These are phyloP conservation scores for Melanocharis versteri DNA, from an alignment of 2,113 vertebrate genomes.

Conservation along the genomic window DNA sequence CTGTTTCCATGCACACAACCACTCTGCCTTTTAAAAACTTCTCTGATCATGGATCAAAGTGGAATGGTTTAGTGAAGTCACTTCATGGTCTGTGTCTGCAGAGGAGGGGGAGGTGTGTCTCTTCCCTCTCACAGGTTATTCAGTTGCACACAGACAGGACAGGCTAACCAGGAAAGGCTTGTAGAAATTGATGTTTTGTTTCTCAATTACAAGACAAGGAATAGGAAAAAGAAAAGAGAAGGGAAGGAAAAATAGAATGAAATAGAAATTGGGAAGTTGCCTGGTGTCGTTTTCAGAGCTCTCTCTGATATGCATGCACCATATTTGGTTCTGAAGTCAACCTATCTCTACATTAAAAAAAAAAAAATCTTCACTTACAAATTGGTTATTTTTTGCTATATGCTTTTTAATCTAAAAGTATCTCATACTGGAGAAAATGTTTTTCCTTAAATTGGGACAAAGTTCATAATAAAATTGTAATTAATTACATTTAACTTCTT, in stretches of 20 bases:
- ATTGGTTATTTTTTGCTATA: background rate
- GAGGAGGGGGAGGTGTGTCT: background rate
- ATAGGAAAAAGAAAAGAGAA: background rate
- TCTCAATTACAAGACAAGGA: background rate
- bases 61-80: background rate
- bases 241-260: background rate
- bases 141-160: fast-evolving
- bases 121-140: background rate
- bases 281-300: background rate
- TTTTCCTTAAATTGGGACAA: background rate
- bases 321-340: background rate
- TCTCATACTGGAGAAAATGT: background rate
- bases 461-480: background rate
- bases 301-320: background rate
- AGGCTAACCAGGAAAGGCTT: background rate
- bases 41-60: background rate
- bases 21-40: background rate
- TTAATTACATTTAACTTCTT: background rate
- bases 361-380: background rate
- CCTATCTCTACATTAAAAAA: background rate
- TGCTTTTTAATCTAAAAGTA: background rate
- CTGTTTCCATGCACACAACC: background rate
- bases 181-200: background rate
- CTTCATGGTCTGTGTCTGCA: background rate
- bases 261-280: background rate